These are phyloP conservation scores for Nematolebias whitei DNA, from an alignment of 2,113 vertebrate species.

Conservation along the genomic window DNA sequence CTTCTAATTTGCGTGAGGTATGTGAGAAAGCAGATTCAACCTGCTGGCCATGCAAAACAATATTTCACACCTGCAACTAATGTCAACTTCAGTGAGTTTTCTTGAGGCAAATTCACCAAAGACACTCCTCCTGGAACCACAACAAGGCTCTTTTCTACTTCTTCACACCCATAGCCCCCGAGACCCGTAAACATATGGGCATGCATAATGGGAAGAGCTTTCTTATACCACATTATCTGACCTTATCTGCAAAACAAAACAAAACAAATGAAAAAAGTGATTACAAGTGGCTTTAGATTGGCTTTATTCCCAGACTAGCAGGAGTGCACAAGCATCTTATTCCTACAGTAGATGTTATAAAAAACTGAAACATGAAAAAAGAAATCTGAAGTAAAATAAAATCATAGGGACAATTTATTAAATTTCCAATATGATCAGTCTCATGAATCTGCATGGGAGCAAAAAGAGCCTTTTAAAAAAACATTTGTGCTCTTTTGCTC, in stretches of 20 bases:
- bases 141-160: neutral
- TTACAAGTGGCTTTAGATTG: constrained; percentile 7
- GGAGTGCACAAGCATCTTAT: constrained; percentile 20
- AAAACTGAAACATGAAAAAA: constrained; percentile 1
- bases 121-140: neutral
- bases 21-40: neutral
- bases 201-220: neutral
- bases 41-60: neutral
- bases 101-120: neutral
- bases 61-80: neutral
- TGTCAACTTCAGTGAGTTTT: neutral
- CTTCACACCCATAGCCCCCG: neutral
- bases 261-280: constrained; percentile 7
- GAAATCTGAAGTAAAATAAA: no score
- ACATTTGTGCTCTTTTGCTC: constrained; percentile 61
- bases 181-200: neutral
- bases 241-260: constrained; percentile 7
- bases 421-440: constrained; percentile 37
- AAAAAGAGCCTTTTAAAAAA: constrained; percentile 54
- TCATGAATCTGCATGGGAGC: constrained; percentile 43
- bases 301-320: constrained; percentile 5
- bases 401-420: constrained; percentile 22
- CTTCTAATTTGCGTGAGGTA: neutral
- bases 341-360: constrained; percentile 5
- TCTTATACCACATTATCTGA: neutral